phyloP scores from a whole-genome alignment of 2,113 vertebrate genomes.

The Phyllostomus discolor region DNA sequence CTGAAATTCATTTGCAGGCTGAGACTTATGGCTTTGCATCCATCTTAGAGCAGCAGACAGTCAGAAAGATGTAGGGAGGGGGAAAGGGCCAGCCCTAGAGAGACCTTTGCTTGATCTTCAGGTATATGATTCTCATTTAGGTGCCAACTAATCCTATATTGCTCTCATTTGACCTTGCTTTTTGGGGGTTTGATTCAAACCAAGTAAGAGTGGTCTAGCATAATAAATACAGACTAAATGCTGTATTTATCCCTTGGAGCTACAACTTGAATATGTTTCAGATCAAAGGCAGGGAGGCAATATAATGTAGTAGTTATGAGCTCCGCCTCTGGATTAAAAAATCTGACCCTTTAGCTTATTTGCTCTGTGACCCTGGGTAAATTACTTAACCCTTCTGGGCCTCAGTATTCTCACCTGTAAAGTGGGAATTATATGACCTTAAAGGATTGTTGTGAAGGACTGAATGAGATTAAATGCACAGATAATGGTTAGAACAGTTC shows the following conservation, averaged over 20 bases:
- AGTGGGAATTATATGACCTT: slow-evolving; percentile 13
- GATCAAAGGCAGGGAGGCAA: background rate
- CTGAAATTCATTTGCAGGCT: slow-evolving; percentile 61
- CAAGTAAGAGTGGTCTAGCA: slow-evolving; percentile 23
- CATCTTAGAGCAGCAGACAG: slow-evolving; percentile 37
- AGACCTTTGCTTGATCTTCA: slow-evolving; percentile 58
- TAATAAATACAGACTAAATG: slow-evolving; percentile 50
- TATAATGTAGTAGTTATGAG: background rate
- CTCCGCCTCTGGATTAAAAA: background rate
- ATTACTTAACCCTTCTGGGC: background rate
- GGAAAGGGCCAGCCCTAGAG: slow-evolving; percentile 20
- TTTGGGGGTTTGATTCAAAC: slow-evolving; percentile 46
- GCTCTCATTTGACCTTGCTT: slow-evolving; percentile 50
- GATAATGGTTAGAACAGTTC: background rate
- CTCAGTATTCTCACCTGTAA: slow-evolving; percentile 49
- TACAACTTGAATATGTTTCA: slow-evolving; percentile 20
- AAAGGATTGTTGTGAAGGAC: slow-evolving; percentile 11
- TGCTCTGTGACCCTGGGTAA: background rate
- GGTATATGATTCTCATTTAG: slow-evolving; percentile 48
- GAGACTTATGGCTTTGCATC: slow-evolving; percentile 52
- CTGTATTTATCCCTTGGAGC: background rate
- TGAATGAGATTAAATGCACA: background rate
- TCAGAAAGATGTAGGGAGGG: slow-evolving; percentile 11
- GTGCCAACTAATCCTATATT: slow-evolving; percentile 43
- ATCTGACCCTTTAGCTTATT: background rate